A percentile compares a stretch with the other conserved stretches of the same genome.
phyloP scores from a whole-genome alignment of 2,888 invertebrate species.

The Drosophila niveifrons region DNA sequence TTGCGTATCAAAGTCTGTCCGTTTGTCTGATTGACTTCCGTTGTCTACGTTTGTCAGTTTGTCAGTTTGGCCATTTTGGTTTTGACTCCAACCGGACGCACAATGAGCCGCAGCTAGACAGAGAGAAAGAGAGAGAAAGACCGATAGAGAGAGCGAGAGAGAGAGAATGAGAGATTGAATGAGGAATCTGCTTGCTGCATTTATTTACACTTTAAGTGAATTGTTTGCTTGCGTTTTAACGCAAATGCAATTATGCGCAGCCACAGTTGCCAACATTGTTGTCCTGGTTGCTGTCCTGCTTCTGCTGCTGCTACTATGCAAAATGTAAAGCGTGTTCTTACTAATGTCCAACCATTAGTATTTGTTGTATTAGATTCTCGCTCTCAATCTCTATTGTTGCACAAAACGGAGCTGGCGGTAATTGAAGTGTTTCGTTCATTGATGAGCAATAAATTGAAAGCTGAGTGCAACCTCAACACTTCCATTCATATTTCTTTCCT shows the following conservation, averaged over 20 bases:
- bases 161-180: slow-evolving; percentile 14
- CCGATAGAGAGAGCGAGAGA: slow-evolving; percentile 7
- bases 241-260: slow-evolving; percentile 78
- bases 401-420: slow-evolving; percentile 22
- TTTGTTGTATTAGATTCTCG: slow-evolving; percentile 46
- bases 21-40: slow-evolving; percentile 79
- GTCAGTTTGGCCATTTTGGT: slow-evolving; percentile 79
- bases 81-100: slow-evolving; percentile 56
- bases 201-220: slow-evolving; percentile 81
- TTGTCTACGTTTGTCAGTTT: slow-evolving; percentile 77
- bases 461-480: slow-evolving; percentile 4
- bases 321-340: slow-evolving; percentile 55
- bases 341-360: slow-evolving; percentile 65
- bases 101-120: slow-evolving; percentile 21
- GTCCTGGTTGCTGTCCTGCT: slow-evolving; percentile 2
- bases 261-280: slow-evolving; percentile 21
- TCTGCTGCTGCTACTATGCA: slow-evolving; percentile 17
- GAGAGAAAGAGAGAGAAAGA: slow-evolving; percentile 12
- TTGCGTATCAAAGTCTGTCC: slow-evolving; percentile 76
- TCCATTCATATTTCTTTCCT: background rate
- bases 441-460: slow-evolving; percentile 29
- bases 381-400: slow-evolving; percentile 40
- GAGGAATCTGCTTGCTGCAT: slow-evolving; percentile 56
- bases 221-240: slow-evolving; percentile 81
- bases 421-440: slow-evolving; percentile 41